Evolutionary conservation across 2,797 vertebrate species (phyloP).

Genomic region (Notolepis coatsorum): DNA sequence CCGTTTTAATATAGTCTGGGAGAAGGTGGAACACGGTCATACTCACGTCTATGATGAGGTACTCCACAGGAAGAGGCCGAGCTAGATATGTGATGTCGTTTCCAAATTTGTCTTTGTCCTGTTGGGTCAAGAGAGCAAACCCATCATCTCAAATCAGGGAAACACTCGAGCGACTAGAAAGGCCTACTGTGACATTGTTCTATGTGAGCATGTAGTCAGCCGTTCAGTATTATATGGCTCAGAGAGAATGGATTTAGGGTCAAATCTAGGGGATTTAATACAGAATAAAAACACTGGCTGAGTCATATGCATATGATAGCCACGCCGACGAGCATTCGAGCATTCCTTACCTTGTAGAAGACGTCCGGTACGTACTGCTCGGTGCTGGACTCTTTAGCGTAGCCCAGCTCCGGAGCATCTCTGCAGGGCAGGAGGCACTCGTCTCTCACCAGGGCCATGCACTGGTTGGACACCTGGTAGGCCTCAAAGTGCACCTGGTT

Average conservation of each 20-base stretch:
- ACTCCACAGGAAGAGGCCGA: slow-evolving; percentile 96
- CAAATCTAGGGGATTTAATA: too few relatives aligned
- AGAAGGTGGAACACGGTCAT: background rate
- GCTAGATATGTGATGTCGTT: slow-evolving; percentile 98
- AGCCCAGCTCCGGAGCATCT: slow-evolving; percentile 94
- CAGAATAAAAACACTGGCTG: too few relatives aligned
- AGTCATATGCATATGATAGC: too few relatives aligned
- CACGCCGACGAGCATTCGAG: too few relatives aligned
- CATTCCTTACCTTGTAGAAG: slow-evolving; percentile 97
- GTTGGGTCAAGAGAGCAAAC: too few relatives aligned
- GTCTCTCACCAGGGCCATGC: slow-evolving; percentile 97
- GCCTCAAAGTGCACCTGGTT: slow-evolving; percentile 99
- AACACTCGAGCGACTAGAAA: too few relatives aligned
- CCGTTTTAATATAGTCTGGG: background rate
- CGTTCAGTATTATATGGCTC: background rate
- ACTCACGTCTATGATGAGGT: slow-evolving; percentile 98
- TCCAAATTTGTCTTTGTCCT: slow-evolving; percentile 98
- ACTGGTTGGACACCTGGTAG: slow-evolving; percentile 99
- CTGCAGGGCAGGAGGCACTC: slow-evolving; percentile 96
- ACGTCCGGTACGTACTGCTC: slow-evolving; percentile 99
- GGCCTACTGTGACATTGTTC: too few relatives aligned
- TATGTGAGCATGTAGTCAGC: too few relatives aligned
- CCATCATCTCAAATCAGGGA: too few relatives aligned
- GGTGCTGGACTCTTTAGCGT: slow-evolving; percentile 95
- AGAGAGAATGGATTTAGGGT: too few relatives aligned